phyloP scores from a whole-genome alignment of 2,888 invertebrate species.

The Drosophila tanythrix region DNA sequence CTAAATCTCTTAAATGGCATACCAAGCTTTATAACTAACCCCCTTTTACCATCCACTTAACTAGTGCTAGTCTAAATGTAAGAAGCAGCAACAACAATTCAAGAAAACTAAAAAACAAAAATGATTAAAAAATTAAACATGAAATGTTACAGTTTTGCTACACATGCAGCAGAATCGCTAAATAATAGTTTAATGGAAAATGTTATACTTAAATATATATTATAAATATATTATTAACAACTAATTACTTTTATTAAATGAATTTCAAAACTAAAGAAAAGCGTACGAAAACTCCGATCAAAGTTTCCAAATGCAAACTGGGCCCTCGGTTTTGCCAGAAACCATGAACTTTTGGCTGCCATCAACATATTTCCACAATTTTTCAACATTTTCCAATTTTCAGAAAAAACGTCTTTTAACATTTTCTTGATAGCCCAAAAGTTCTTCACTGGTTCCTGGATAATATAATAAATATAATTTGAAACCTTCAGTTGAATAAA shows the following conservation, averaged over 20 bases:
- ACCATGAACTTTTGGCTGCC: constrained; percentile 14
- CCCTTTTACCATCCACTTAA: constrained; percentile 72
- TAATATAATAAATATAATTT: constrained; percentile 16
- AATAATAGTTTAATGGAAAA: constrained; percentile 74
- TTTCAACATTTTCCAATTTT: neutral
- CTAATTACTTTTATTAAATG: constrained; percentile 55
- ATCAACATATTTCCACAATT: neutral
- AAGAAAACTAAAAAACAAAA: constrained; percentile 27
- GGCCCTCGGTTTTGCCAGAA: constrained; percentile 13
- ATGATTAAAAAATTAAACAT: constrained; percentile 47
- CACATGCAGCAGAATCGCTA: constrained; percentile 62
- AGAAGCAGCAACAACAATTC: constrained; percentile 27
- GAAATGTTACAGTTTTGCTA: constrained; percentile 64
- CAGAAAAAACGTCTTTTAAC: neutral
- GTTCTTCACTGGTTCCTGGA: neutral
- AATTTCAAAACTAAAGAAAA: constrained; percentile 45
- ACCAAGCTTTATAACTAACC: constrained; percentile 63
- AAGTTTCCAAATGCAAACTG: constrained; percentile 11
- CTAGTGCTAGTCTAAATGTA: constrained; percentile 59
- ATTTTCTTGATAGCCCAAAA: neutral
- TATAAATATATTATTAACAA: constrained; percentile 54
- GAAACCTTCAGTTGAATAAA: constrained; percentile 24
- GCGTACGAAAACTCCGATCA: constrained; percentile 28
- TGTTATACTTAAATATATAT: constrained; percentile 68
- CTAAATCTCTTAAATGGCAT: constrained; percentile 58